phyloP scores from a whole-genome alignment of 2,797 vertebrate species.

The Gallirallus australis region DNA sequence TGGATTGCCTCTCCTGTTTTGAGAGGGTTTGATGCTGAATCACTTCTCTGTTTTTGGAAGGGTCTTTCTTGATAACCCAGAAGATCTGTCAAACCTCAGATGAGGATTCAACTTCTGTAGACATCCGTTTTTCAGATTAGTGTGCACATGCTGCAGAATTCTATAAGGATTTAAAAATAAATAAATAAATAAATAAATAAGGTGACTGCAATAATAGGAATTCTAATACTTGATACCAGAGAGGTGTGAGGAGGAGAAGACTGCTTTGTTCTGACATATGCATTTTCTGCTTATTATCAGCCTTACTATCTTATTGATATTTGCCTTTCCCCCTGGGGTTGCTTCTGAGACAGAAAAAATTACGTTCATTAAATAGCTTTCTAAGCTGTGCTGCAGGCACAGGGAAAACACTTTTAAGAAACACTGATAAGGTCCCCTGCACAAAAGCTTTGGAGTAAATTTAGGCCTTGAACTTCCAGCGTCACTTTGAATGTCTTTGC shows the following conservation, averaged over 20 bases:
- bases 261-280: background rate
- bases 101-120: background rate
- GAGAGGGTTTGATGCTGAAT: background rate
- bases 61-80: background rate
- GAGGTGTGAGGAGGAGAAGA: background rate
- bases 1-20: background rate
- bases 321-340: background rate
- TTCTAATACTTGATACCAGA: background rate
- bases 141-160: background rate
- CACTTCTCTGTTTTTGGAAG: background rate
- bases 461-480: background rate
- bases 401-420: background rate
- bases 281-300: background rate
- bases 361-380: background rate
- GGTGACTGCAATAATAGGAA: rapidly evolving
- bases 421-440: background rate
- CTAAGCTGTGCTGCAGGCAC: background rate
- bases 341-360: background rate
- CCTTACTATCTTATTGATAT: background rate
- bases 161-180: background rate
- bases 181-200: background rate
- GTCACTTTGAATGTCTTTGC: background rate
- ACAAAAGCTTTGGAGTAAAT: background rate
- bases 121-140: background rate
- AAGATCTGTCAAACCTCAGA: background rate